Evolutionary conservation across 2,888 invertebrate species (phyloP).

Genomic region (Clostera curtula): DNA sequence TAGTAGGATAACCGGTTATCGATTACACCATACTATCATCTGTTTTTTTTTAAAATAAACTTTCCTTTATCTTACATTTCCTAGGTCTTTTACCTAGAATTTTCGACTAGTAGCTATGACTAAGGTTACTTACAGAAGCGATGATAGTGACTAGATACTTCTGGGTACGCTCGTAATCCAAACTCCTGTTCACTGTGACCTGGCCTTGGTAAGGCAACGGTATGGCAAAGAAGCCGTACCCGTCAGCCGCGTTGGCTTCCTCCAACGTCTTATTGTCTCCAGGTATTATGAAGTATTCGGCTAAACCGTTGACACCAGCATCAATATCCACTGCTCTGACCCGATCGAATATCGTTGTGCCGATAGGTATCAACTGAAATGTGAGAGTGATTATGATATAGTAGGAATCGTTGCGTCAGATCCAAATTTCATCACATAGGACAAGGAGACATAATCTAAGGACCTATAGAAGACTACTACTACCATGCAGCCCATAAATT

Average conservation of each 20-base stretch:
- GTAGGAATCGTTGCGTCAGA: too few relatives aligned
- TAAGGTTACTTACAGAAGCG: constrained; percentile 84
- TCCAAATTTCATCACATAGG: too few relatives aligned
- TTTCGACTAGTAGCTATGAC: background rate
- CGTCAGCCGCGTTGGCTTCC: constrained; percentile 79
- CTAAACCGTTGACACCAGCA: constrained; percentile 90
- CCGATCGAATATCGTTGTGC: constrained; percentile 88
- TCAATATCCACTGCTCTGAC: constrained; percentile 88
- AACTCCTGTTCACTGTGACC: constrained; percentile 87
- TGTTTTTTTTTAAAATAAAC: too few relatives aligned
- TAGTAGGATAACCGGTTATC: too few relatives aligned
- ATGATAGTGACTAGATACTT: constrained; percentile 91
- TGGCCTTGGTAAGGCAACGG: constrained; percentile 92
- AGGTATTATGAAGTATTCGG: constrained; percentile 89
- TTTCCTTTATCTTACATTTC: too few relatives aligned
- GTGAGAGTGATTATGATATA: too few relatives aligned
- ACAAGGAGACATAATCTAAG: too few relatives aligned
- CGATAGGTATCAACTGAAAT: constrained; percentile 88
- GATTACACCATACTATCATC: too few relatives aligned
- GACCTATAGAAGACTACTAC: too few relatives aligned
- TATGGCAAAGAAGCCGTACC: constrained; percentile 88
- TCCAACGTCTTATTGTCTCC: constrained; percentile 67
- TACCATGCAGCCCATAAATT: too few relatives aligned
- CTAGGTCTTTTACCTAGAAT: too few relatives aligned
- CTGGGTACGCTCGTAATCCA: constrained; percentile 92